Evolutionary conservation across 2,888 invertebrate genomes (phyloP), one percentile per base, ranked within the genome.

Genomic region (Lydus trimaculatus): DNA sequence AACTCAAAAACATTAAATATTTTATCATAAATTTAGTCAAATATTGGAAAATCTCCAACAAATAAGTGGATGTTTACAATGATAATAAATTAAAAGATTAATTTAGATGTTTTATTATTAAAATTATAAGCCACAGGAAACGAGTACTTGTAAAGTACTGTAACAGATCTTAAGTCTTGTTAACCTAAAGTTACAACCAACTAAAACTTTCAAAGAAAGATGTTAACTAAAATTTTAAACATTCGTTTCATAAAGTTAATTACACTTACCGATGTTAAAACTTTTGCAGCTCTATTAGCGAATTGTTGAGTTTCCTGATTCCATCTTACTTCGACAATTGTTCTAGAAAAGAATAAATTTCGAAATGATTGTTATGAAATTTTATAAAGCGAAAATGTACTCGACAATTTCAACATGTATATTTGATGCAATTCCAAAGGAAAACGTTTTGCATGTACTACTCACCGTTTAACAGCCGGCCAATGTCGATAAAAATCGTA

Each of bases 401-500:
- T 28, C 2, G 11, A 33, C 33, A 33, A 33, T 33, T 6, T 33
- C 33, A n/a, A n/a, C n/a, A n/a, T n/a, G n/a, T n/a, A n/a, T n/a
- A n/a, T n/a, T 58, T 58, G n/a, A 8, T 31, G 15, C 28, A 58
- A 31, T 23, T 31, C 9, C 4, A 4, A 5, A 9, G 31, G 58
- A 23, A 17, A 17, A 9, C 3, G 33, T n/a, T 11, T 36, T 15
- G 60, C 58, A 33, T 48, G 48, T 23, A 23, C n/a, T 76, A 79
- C 82, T 85, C 83, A 92, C 92, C 89, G 90, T 83, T 88, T 91
- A 67, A 93, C 85, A 72, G 87, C 87, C 67, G 88, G 90, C 91
- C 92, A 92, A 78, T 91, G 90, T 67, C 91, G 89, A 84, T 92
- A 92, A 67, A 94, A 83, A 80, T 96, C 95, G 82, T 92, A 94